Conservation (phyloP, 2,113 vertebrate genomes). For the Equus przewalskii region DNA sequence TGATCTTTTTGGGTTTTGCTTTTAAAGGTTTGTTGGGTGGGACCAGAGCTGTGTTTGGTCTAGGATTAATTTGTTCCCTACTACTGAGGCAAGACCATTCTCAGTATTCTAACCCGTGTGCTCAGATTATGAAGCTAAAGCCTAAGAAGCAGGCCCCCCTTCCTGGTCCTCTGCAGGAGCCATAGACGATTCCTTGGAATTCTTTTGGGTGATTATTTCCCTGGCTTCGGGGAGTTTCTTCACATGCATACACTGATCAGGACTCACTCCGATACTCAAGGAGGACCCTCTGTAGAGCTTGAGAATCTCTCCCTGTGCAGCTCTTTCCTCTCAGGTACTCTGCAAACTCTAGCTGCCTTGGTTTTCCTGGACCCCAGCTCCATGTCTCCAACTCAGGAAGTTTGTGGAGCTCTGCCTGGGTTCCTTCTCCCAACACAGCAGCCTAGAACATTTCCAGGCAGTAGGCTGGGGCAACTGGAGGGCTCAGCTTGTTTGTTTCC, state of each 20-base stretch:
- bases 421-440: neutral
- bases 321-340: neutral
- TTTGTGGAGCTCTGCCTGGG: neutral
- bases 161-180: neutral
- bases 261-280: neutral
- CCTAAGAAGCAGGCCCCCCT: neutral
- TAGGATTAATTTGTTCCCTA: neutral
- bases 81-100: neutral
- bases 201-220: neutral
- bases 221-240: neutral
- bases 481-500: neutral
- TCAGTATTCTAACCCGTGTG: neutral
- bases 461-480: accelerated
- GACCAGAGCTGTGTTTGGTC: neutral
- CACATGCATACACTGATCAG: accelerated
- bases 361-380: neutral
- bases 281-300: neutral
- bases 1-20: neutral
- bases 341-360: neutral
- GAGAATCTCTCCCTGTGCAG: neutral
- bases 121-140: neutral
- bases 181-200: neutral
- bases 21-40: neutral
- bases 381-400: neutral
- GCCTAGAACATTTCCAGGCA: neutral